Evolutionary conservation across 1,140 invertebrate species (phyloP), one percentile per base, ranked within the genome.

Genomic region (Pentalonia nigronervosa): DNA sequence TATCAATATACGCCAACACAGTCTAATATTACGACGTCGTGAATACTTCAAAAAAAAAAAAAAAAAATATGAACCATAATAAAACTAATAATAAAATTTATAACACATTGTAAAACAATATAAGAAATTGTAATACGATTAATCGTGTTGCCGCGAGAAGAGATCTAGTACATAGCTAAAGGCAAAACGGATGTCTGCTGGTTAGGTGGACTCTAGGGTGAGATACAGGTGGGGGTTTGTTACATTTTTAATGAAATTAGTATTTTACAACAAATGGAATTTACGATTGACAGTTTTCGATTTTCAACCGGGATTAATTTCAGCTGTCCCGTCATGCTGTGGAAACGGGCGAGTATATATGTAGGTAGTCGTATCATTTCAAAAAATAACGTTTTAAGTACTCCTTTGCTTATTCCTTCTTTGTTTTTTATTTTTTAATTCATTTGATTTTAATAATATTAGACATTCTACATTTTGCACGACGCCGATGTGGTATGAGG

Each of bases 201-300:
- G 60, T 76, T 34, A 76, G 60, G 17, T 0, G 11, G 0, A 0
- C 0, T 67, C 30, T 14, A 9, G 60, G 9, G 11, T 0, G 11
- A 3, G 50, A 21, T n/a, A 41, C 4, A 4, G 41, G 41, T 41
- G 50, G 21, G 76, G 30, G 41, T 23, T 1, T 7, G 30, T 30
- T 87, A 47, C 30, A 87, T 48, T 87, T 87, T 87, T 87, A 30
- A 87, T 47, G 84, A 48, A 87, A 87, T 87, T 87, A 20, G 86
- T n/a, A 50, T 87, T 48, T 47, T 47, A 87, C 30, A 87, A 87
- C 47, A 47, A 48, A 50, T 47, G 47, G 47, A 88, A 88, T 87
- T 36, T 9, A 36, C 84, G 45, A 87, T 88, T 47, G 47, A 50
- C 48, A 30, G 86, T 88, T 88, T 88, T 30, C 47, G 86, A 88